phyloP scores from a whole-genome alignment of 2,888 invertebrate genomes.

The Eutolmus rufibarbis region DNA sequence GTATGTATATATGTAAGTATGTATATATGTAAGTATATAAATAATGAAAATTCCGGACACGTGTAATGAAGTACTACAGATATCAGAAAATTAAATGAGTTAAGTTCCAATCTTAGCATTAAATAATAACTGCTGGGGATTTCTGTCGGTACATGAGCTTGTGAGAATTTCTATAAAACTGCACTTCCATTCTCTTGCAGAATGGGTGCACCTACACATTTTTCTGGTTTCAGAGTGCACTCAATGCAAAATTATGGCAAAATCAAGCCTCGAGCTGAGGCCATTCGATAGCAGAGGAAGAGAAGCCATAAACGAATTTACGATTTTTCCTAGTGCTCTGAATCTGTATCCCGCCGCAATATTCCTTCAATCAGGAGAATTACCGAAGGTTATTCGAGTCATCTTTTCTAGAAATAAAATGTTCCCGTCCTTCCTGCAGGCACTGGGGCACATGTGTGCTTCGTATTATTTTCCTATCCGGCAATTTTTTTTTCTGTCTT shows the following conservation, averaged over 20 bases:
- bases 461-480: constrained; percentile 24
- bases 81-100: neutral
- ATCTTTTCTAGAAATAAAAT: constrained; percentile 16
- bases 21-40: neutral
- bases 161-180: neutral
- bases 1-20: neutral
- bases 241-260: constrained; percentile 29
- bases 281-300: neutral
- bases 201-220: neutral
- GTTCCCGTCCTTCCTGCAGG: neutral
- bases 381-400: constrained; percentile 25
- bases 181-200: neutral
- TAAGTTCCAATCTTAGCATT: neutral
- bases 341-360: constrained; percentile 25
- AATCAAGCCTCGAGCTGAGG: neutral
- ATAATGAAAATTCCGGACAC: neutral
- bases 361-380: constrained; percentile 36
- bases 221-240: constrained; percentile 10
- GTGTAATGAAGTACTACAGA: neutral
- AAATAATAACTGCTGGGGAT: neutral
- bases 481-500: constrained; percentile 12
- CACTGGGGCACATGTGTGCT: constrained; percentile 16
- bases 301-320: constrained; percentile 34
- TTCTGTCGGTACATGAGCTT: neutral
- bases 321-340: constrained; percentile 12